These are phyloP conservation scores for Temnopleurus reevesii DNA, from an alignment of 53 echinoderm and acorn worm genomes.

Conservation along the genomic window DNA sequence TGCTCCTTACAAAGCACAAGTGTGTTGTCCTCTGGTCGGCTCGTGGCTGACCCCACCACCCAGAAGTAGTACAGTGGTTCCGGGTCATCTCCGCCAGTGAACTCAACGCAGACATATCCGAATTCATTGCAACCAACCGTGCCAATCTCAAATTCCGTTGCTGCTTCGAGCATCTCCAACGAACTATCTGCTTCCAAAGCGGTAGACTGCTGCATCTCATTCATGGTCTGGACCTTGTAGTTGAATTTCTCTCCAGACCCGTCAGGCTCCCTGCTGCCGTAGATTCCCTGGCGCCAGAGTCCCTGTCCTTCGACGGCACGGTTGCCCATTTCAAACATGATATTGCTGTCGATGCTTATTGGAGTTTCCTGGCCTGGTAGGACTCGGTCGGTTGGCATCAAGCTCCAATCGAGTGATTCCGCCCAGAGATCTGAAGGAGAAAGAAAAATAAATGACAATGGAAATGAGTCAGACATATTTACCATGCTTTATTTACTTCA, in stretches of 20 bases:
- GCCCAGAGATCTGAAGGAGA: constrained; percentile 33
- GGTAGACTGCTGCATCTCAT: constrained; percentile 46
- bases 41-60: constrained; percentile 56
- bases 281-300: constrained; percentile 77
- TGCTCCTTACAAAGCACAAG: constrained; percentile 73
- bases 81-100: constrained; percentile 77
- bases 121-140: constrained; percentile 77
- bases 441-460: too few relatives aligned
- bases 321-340: constrained; percentile 9
- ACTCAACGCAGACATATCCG: constrained; percentile 79
- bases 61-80: constrained; percentile 66
- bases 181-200: constrained; percentile 44
- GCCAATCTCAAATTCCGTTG: constrained; percentile 72
- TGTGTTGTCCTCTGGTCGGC: constrained; percentile 39
- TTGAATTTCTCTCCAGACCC: constrained; percentile 75
- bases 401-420: constrained; percentile 35
- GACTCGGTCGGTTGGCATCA: constrained; percentile 5
- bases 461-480: too few relatives aligned
- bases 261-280: constrained; percentile 75
- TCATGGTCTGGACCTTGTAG: constrained; percentile 55
- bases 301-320: constrained; percentile 64
- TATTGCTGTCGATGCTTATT: constrained; percentile 10
- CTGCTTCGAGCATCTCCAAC: constrained; percentile 49
- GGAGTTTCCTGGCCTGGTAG: constrained; percentile 36
- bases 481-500: too few relatives aligned